These are phyloP conservation scores for Lypha dubia DNA, from an alignment of 2,888 invertebrate species.

Conservation along the genomic window DNA sequence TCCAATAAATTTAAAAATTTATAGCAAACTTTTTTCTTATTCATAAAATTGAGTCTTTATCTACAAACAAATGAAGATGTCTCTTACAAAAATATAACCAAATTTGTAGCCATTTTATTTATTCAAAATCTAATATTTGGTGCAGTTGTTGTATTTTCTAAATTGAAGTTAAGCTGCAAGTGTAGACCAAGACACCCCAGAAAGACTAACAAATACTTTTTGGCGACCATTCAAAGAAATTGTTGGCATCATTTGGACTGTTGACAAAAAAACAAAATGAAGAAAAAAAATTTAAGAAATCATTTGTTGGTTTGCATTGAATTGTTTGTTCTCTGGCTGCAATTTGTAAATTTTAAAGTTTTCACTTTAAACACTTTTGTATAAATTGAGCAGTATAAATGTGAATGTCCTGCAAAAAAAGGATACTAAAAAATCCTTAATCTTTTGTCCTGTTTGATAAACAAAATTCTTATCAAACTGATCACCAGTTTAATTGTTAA, in stretches of 20 bases:
- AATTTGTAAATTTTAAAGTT: constrained; percentile 23
- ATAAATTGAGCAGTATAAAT: constrained; percentile 47
- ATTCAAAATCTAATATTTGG: constrained; percentile 1
- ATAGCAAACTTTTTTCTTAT: neutral
- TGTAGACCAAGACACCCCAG: neutral
- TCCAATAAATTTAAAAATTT: neutral
- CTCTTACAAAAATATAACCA: neutral
- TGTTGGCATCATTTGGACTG: constrained; percentile 49
- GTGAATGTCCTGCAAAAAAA: constrained; percentile 46
- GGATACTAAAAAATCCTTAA: neutral
- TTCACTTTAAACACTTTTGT: constrained; percentile 30
- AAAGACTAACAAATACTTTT: constrained; percentile 62
- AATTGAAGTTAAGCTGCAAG: constrained; percentile 9
- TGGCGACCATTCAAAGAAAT: constrained; percentile 59
- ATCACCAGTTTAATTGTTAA: too few species aligned
- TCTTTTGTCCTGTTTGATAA: neutral
- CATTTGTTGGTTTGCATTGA: constrained; percentile 36
- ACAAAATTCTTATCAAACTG: constrained; percentile 2
- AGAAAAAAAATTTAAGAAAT: neutral
- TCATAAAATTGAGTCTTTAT: neutral
- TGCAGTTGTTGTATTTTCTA: neutral
- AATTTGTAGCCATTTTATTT: neutral
- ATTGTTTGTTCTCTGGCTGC: constrained; percentile 35
- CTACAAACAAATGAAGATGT: neutral
- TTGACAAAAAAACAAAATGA: constrained; percentile 21